Evolutionary conservation across 2,888 invertebrate genomes (phyloP).

Genomic region (Tridacna crocea): DNA sequence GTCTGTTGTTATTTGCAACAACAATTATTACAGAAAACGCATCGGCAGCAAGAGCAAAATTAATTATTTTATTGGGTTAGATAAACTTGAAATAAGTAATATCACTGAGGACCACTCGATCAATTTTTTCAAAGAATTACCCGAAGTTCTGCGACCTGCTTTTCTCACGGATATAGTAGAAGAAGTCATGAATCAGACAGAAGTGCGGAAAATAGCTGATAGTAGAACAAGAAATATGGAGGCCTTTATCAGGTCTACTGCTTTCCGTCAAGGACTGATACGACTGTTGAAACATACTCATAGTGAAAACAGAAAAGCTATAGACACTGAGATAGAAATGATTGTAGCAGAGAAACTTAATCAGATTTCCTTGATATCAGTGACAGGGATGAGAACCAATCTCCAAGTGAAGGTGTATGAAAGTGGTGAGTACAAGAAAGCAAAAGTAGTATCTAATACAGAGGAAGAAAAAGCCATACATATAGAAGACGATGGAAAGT

Average conservation of each 20-base stretch:
- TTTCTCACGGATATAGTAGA: constrained; percentile 62
- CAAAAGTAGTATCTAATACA: background rate
- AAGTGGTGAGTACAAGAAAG: constrained; percentile 11
- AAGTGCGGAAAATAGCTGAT: background rate
- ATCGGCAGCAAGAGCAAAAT: constrained; percentile 20
- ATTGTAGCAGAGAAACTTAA: background rate
- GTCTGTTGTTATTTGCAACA: constrained; percentile 46
- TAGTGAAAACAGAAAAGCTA: constrained; percentile 8
- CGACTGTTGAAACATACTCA: constrained; percentile 27
- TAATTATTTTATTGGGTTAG: constrained; percentile 41
- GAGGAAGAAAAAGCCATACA: constrained; percentile 19
- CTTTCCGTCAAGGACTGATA: constrained; percentile 27
- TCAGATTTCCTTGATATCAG: background rate
- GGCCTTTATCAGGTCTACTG: constrained; percentile 1
- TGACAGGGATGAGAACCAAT: constrained; percentile 29
- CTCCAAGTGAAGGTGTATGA: constrained; percentile 21
- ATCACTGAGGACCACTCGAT: constrained; percentile 15
- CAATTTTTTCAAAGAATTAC: constrained; percentile 48
- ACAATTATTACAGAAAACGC: constrained; percentile 21
- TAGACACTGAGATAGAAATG: constrained; percentile 6
- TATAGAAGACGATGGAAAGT: constrained; percentile 4
- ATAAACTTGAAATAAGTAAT: constrained; percentile 18
- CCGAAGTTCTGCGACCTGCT: constrained; percentile 52
- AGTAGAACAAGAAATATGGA: background rate
- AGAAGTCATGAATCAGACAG: constrained; percentile 47